These are phyloP conservation scores for Cryptops parisi DNA, from an alignment of 2,888 invertebrate genomes.

Conservation along the genomic window DNA sequence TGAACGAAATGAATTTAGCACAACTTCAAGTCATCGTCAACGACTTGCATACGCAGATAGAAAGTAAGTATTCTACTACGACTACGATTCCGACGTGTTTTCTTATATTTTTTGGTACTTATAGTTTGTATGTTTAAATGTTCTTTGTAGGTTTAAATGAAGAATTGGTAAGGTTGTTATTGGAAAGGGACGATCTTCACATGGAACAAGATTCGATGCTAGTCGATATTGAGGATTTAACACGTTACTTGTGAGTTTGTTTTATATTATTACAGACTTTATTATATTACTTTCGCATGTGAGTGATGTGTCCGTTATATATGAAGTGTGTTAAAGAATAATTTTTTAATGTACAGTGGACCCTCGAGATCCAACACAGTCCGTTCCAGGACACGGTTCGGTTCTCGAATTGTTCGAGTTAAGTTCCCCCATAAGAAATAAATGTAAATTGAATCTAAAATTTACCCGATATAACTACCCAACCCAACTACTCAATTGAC, in stretches of 20 bases:
- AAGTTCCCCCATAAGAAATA: too few relatives aligned
- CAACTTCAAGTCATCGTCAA: constrained; percentile 89
- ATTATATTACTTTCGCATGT: not conserved
- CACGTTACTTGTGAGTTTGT: constrained; percentile 48
- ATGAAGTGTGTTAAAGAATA: too few relatives aligned
- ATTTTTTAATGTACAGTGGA: too few relatives aligned
- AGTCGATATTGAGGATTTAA: constrained; percentile 91
- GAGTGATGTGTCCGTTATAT: too few relatives aligned
- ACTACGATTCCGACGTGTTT: too few relatives aligned
- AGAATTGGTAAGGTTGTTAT: constrained; percentile 68
- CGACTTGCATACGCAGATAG: constrained; percentile 85
- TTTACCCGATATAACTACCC: too few relatives aligned
- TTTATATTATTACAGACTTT: not conserved
- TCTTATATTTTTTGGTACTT: too few relatives aligned
- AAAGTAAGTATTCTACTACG: constrained; percentile 41
- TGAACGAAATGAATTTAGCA: constrained; percentile 85
- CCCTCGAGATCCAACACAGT: too few relatives aligned
- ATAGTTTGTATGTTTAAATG: not conserved
- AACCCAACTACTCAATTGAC: too few relatives aligned
- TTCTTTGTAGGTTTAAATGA: constrained; percentile 55
- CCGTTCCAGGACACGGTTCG: too few relatives aligned
- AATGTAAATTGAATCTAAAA: too few relatives aligned
- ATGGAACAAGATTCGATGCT: constrained; percentile 98
- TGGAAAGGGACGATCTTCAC: constrained; percentile 88
- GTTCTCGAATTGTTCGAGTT: too few relatives aligned